Percentiles rank a stretch among this genome's conserved stretches.
phyloP scores from a whole-genome alignment of 2,113 vertebrate genomes.

The Brachirus orientalis region DNA sequence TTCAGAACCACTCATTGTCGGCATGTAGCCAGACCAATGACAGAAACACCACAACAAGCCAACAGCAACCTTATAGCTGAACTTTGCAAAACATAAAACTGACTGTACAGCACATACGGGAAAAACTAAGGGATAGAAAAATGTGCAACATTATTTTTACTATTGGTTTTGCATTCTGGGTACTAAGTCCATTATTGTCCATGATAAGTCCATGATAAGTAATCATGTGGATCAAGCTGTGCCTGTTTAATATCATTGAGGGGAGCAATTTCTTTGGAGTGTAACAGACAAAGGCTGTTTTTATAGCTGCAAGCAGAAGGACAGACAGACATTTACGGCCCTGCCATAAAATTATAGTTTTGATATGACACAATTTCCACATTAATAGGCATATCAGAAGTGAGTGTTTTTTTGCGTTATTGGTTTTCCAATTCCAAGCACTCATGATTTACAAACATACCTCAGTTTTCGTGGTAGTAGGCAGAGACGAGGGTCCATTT shows the following conservation, averaged over 20 bases:
- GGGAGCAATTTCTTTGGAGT: conserved; percentile 61
- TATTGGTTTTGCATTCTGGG: conserved; percentile 15
- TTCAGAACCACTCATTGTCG: conserved; percentile 52
- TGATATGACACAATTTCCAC: conserved; percentile 20
- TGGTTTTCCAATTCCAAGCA: conserved; percentile 14
- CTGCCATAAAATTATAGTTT: conserved; percentile 24
- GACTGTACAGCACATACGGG: conserved; percentile 52
- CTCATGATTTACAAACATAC: conserved; percentile 77
- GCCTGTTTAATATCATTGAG: conserved; percentile 64
- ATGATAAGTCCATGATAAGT: conserved; percentile 23
- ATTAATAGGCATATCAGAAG: background rate
- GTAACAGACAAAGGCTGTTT: conserved; percentile 67
- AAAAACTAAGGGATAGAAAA: conserved; percentile 24
- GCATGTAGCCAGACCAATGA: conserved; percentile 49
- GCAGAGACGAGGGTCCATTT: conserved; percentile 88
- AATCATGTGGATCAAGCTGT: conserved; percentile 47
- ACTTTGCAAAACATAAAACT: background rate
- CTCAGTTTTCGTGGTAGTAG: conserved; percentile 89
- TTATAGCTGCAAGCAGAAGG: conserved; percentile 64
- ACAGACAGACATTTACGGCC: conserved; percentile 21
- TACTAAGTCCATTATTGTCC: too few relatives aligned
- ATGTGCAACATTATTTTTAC: conserved; percentile 3
- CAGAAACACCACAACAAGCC: conserved; percentile 58
- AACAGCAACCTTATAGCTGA: conserved; percentile 51
- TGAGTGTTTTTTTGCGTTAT: background rate